These are phyloP conservation scores for Thunnus albacares DNA, from an alignment of 2,797 vertebrate species.

Conservation along the genomic window DNA sequence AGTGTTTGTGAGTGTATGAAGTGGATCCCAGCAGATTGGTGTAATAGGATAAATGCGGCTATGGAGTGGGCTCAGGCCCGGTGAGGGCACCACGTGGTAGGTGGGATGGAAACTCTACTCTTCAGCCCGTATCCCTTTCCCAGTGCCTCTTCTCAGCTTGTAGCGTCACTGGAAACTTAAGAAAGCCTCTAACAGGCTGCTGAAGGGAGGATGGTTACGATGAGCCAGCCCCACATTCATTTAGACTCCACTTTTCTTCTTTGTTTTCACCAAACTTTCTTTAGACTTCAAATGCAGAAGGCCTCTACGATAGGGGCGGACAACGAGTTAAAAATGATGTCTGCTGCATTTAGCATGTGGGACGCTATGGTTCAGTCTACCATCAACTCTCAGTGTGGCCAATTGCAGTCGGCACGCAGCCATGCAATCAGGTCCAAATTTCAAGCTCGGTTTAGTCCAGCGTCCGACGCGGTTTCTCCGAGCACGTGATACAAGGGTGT, in stretches of 20 bases:
- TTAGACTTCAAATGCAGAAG: slow-evolving; percentile 23
- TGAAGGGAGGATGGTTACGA: slow-evolving; percentile 53
- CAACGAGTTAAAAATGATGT: slow-evolving; percentile 39
- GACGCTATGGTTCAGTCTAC: slow-evolving; percentile 79
- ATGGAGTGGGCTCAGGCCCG: slow-evolving; percentile 62
- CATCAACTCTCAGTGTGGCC: slow-evolving; percentile 81
- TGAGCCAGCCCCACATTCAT: slow-evolving; percentile 38
- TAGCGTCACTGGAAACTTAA: slow-evolving; percentile 74
- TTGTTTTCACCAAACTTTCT: slow-evolving; percentile 51
- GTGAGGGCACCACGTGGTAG: slow-evolving; percentile 67
- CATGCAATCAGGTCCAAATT: slow-evolving; percentile 79
- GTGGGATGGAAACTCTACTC: slow-evolving; percentile 78
- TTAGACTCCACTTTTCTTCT: slow-evolving; percentile 38
- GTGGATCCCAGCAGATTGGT: slow-evolving; percentile 82
- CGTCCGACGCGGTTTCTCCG: slow-evolving; percentile 51
- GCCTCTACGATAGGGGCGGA: slow-evolving; percentile 8
- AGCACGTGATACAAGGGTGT: slow-evolving; percentile 49
- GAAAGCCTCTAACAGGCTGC: slow-evolving; percentile 66
- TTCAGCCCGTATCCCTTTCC: slow-evolving; percentile 63
- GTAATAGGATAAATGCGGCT: slow-evolving; percentile 86
- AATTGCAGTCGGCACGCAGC: slow-evolving; percentile 69
- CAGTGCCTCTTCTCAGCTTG: slow-evolving; percentile 56
- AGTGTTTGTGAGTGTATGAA: slow-evolving; percentile 79
- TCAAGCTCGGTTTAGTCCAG: slow-evolving; percentile 75
- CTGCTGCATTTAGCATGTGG: slow-evolving; percentile 54